A percentile compares a stretch with the other conserved stretches of the same genome.
Evolutionary conservation across 2,888 invertebrate genomes (phyloP).

Genomic region (Hirtodrosophila cameraria): DNA sequence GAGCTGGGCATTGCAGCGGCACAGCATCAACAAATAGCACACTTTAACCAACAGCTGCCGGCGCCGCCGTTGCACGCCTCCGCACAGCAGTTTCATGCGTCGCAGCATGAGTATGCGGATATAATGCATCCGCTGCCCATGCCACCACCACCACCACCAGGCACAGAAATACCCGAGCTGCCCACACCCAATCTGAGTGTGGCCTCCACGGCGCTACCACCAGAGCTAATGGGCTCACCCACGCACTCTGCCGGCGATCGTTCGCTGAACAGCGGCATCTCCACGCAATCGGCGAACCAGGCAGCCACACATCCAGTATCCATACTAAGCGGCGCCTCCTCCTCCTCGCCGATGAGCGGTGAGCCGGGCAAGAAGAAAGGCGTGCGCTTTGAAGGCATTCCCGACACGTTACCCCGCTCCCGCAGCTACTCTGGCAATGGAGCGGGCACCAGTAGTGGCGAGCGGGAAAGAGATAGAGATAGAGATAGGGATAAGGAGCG

Average conservation of each 20-base stretch:
- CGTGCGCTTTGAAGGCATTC: slow-evolving; percentile 84
- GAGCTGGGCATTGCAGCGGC: slow-evolving; percentile 49
- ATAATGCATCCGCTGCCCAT: slow-evolving; percentile 62
- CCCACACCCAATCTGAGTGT: slow-evolving; percentile 85
- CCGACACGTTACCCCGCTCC: slow-evolving; percentile 85
- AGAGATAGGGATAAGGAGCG: slow-evolving; percentile 60
- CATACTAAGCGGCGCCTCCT: slow-evolving; percentile 79
- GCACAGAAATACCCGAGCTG: slow-evolving; percentile 81
- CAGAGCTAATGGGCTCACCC: slow-evolving; percentile 81
- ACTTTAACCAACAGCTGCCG: slow-evolving; percentile 53
- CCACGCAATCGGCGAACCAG: slow-evolving; percentile 75
- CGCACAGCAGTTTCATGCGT: slow-evolving; percentile 51
- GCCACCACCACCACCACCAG: slow-evolving; percentile 48
- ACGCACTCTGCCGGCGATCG: slow-evolving; percentile 81
- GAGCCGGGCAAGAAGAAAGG: slow-evolving; percentile 82
- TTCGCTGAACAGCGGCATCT: slow-evolving; percentile 78
- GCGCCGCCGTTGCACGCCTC: slow-evolving; percentile 54
- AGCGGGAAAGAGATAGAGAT: slow-evolving; percentile 38
- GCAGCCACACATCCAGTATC: slow-evolving; percentile 76
- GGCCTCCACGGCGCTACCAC: slow-evolving; percentile 85
- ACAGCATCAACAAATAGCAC: slow-evolving; percentile 64
- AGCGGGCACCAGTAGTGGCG: slow-evolving; percentile 75
- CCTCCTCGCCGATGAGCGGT: slow-evolving; percentile 81
- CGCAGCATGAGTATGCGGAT: slow-evolving; percentile 70
- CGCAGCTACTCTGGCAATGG: slow-evolving; percentile 85